Evolutionary conservation across 2,888 invertebrate species (phyloP).

Genomic region (Aporophyla lueneburgensis): DNA sequence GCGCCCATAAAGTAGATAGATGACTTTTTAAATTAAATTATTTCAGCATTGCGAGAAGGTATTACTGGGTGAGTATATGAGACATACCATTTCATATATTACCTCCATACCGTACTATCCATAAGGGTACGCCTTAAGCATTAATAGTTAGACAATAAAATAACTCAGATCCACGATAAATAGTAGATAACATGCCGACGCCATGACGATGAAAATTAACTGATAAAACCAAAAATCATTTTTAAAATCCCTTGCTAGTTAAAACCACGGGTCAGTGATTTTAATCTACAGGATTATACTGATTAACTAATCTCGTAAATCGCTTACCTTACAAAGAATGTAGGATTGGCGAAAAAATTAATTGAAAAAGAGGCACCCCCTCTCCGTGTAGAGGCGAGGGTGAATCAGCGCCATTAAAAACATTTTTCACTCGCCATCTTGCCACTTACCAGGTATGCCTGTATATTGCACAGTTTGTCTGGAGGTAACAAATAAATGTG

Average conservation of each 20-base stretch:
- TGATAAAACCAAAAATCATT: constrained; percentile 24
- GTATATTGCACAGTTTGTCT: constrained; percentile 36
- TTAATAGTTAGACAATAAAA: not conserved
- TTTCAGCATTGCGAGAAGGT: constrained; percentile 3
- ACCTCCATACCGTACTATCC: not conserved
- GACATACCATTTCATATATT: not conserved
- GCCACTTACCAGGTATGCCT: constrained; percentile 38
- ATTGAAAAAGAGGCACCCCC: constrained; percentile 67
- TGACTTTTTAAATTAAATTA: constrained; percentile 32
- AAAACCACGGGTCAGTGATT: constrained; percentile 27
- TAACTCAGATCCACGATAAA: not conserved
- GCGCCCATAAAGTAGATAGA: constrained; percentile 29
- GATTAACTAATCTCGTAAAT: constrained; percentile 63
- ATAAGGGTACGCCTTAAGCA: not conserved
- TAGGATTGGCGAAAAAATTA: constrained; percentile 53
- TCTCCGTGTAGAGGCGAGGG: constrained; percentile 61
- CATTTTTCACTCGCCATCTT: constrained; percentile 65
- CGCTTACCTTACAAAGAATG: constrained; percentile 55
- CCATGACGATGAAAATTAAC: constrained; percentile 25
- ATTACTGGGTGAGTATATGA: constrained; percentile 11
- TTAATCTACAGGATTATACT: constrained; percentile 55
- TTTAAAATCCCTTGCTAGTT: constrained; percentile 18
- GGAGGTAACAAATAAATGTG: constrained; percentile 21
- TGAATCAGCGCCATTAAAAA: constrained; percentile 55
- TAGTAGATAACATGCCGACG: not conserved